phyloP scores from a whole-genome alignment of 2,113 vertebrate genomes.

The Cygnus atratus region DNA sequence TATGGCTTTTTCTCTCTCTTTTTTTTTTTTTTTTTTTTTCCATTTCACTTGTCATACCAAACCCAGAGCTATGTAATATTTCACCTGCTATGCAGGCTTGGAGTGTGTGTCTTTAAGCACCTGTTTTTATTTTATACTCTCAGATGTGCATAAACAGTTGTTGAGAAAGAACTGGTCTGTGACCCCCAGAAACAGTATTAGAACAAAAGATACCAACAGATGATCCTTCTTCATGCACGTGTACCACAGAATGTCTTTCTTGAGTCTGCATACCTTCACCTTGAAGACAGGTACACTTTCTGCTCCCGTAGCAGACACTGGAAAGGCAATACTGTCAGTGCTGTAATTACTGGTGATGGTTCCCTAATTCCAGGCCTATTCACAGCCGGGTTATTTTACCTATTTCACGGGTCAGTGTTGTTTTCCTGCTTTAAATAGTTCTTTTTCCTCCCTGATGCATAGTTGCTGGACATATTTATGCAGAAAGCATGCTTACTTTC shows the following conservation, averaged over 20 bases:
- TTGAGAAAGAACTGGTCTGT: background rate
- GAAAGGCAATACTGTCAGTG: background rate
- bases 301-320: background rate
- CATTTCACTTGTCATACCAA: background rate
- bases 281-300: background rate
- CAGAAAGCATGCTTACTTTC: background rate
- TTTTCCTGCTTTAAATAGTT: background rate
- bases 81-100: background rate
- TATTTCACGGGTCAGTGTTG: background rate
- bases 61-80: background rate
- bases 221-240: background rate
- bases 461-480: background rate
- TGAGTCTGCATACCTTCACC: background rate
- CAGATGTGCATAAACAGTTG: background rate
- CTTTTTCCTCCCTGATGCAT: background rate
- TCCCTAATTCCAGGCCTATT: background rate
- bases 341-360: fast-evolving
- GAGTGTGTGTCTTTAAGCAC: background rate
- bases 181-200: background rate
- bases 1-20: background rate
- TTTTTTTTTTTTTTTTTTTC: no score
- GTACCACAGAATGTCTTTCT: background rate
- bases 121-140: background rate
- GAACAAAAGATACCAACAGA: background rate
- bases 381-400: background rate